Conservation (phyloP, 2,113 vertebrate genomes). For the Platysteira castanea region DNA sequence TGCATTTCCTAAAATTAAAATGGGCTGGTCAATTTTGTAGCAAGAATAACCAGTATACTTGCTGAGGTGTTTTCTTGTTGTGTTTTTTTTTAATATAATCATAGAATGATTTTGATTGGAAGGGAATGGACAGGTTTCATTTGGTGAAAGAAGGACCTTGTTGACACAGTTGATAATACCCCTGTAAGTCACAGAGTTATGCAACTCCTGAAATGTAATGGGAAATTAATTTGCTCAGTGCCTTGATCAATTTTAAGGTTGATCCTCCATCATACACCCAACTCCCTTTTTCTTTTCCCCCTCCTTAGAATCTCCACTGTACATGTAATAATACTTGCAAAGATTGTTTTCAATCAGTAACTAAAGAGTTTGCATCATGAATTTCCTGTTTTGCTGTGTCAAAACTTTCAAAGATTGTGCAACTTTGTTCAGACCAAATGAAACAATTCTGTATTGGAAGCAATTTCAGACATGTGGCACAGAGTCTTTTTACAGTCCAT, state of each 20-base stretch:
- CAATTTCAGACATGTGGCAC: not conserved
- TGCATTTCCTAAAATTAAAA: not conserved
- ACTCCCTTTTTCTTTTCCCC: not conserved
- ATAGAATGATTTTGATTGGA: not conserved
- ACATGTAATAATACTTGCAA: not conserved
- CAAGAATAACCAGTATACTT: not conserved
- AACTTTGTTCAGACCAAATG: constrained; percentile 56
- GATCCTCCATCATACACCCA: not conserved
- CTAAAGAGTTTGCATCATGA: constrained; percentile 28
- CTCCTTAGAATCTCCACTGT: not conserved
- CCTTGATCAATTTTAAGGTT: not conserved
- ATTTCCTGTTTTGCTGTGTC: constrained; percentile 75
- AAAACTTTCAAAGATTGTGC: constrained; percentile 71
- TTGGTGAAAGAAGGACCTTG: not conserved
- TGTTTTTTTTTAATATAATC: not conserved
- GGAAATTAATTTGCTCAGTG: not conserved
- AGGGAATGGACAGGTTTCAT: not conserved
- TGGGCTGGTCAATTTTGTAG: not conserved
- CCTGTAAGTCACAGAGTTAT: not conserved
- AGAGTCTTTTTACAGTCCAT: not conserved
- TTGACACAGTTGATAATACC: not conserved
- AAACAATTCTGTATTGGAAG: constrained; percentile 20
- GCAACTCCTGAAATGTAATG: not conserved
- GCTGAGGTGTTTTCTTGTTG: not conserved
- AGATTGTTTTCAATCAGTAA: not conserved